Evolutionary conservation across 2,113 vertebrate species (phyloP).

Genomic region (Shinisaurus crocodilurus): DNA sequence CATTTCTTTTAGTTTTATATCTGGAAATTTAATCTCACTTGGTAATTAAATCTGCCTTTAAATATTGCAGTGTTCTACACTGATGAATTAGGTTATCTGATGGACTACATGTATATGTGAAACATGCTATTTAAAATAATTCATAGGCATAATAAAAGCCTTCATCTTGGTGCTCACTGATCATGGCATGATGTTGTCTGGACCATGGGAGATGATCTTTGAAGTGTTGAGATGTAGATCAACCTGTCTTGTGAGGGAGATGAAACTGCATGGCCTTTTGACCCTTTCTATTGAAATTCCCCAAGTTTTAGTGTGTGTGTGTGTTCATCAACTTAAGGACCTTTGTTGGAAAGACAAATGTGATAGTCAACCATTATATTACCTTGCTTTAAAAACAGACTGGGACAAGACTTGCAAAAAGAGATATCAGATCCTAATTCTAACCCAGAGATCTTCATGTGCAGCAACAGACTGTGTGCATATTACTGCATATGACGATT

Average conservation of each 20-base stretch:
- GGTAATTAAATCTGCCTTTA: background rate
- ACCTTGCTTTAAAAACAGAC: background rate
- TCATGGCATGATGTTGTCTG: background rate
- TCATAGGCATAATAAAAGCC: background rate
- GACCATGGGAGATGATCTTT: background rate
- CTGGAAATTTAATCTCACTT: background rate
- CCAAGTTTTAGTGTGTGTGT: background rate
- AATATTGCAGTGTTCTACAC: background rate
- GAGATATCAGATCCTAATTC: background rate
- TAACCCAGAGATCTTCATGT: background rate
- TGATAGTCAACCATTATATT: background rate
- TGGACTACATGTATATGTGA: background rate
- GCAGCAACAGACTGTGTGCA: background rate
- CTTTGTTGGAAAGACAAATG: background rate
- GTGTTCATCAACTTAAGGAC: background rate
- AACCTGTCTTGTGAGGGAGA: background rate
- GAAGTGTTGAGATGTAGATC: background rate
- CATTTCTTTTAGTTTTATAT: background rate
- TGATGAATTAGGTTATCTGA: background rate
- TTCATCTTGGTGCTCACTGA: background rate
- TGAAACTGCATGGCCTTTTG: background rate
- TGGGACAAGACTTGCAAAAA: background rate
- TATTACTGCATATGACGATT: background rate
- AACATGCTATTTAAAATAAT: background rate
- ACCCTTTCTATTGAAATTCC: background rate